phyloP scores from a whole-genome alignment of 2,113 vertebrate species.

The Panthera tigris region DNA sequence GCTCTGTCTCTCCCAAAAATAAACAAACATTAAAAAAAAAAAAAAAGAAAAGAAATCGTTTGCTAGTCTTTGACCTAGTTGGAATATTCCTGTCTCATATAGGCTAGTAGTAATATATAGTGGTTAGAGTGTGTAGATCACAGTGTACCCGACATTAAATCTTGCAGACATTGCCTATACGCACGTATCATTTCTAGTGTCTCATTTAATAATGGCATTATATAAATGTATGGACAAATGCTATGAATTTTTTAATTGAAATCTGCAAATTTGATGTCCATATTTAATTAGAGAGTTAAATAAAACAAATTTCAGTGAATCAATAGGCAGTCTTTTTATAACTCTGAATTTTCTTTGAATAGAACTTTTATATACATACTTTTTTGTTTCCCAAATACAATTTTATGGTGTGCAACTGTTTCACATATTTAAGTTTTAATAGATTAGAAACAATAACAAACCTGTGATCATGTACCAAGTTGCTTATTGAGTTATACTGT shows the following conservation, averaged over 20 bases:
- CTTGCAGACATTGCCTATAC: background rate
- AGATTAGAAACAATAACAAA: slow-evolving; percentile 66
- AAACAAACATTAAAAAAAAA: too few relatives aligned
- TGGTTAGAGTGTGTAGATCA: background rate
- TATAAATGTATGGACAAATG: background rate
- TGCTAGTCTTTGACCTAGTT: background rate
- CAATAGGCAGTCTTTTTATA: background rate
- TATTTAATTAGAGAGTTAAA: background rate
- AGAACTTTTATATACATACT: background rate
- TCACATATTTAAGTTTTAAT: slow-evolving; percentile 64
- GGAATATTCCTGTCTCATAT: background rate
- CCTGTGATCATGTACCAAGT: slow-evolving; percentile 37
- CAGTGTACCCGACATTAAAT: too few relatives aligned
- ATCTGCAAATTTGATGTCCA: background rate
- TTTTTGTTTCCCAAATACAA: slow-evolving; percentile 36
- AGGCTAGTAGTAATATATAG: background rate
- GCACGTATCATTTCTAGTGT: background rate
- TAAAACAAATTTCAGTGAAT: background rate
- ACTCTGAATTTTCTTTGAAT: background rate
- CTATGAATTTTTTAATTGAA: background rate
- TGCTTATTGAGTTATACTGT: slow-evolving; percentile 71
- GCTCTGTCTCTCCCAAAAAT: too few relatives aligned
- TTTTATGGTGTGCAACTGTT: background rate
- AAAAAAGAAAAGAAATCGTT: background rate
- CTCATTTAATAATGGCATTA: background rate